These are phyloP conservation scores for Pelusios castaneus DNA, from an alignment of 2,113 vertebrate genomes.

Conservation along the genomic window DNA sequence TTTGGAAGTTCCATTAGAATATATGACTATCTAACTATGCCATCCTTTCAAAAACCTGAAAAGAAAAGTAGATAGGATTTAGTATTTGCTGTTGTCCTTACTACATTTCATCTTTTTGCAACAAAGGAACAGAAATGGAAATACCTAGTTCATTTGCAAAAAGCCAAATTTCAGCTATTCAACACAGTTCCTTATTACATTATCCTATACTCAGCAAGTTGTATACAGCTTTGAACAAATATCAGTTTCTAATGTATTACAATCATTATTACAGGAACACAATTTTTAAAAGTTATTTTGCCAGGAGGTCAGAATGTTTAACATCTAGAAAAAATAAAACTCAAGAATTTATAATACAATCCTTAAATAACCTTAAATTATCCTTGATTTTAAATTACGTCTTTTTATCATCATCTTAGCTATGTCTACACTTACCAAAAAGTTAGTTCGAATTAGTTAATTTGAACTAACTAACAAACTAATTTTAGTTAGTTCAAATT, in stretches of 20 bases:
- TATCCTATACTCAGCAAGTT: background rate
- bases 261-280: background rate
- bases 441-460: too few species aligned
- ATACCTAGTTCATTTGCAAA: background rate
- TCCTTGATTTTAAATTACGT: background rate
- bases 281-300: background rate
- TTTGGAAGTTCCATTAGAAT: too few species aligned
- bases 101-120: background rate
- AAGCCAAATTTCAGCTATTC: background rate
- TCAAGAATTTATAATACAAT: too few species aligned
- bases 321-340: background rate
- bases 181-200: background rate
- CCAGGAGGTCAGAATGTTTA: background rate
- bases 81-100: background rate
- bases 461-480: too few species aligned
- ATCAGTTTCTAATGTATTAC: background rate
- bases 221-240: background rate
- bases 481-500: too few species aligned
- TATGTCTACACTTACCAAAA: too few species aligned
- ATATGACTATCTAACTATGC: background rate
- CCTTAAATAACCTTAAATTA: background rate
- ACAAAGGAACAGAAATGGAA: background rate
- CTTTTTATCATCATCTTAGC: background rate
- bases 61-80: background rate
- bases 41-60: rapidly evolving